These are phyloP conservation scores for Trachops cirrhosus DNA, from an alignment of 2,797 vertebrate genomes.

Conservation along the genomic window DNA sequence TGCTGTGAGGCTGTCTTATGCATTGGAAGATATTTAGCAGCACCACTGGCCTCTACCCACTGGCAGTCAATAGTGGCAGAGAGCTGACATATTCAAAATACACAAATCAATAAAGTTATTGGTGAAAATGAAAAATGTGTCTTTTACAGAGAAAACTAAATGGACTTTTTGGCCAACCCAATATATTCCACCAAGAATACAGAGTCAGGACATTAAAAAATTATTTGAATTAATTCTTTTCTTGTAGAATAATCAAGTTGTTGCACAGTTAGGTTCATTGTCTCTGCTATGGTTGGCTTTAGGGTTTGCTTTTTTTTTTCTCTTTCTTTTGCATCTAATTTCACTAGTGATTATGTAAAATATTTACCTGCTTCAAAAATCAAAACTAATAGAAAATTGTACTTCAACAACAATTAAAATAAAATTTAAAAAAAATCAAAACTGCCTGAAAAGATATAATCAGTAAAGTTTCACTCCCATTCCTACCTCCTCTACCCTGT, in stretches of 20 bases:
- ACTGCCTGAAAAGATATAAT: neutral
- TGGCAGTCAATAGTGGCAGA: neutral
- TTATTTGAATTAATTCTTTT: neutral
- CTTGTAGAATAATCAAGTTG: neutral
- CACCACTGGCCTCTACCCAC: neutral
- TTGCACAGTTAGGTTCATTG: slow-evolving; percentile 13
- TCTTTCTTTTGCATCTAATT: slow-evolving; percentile 14
- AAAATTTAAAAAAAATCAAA: slow-evolving; percentile 39
- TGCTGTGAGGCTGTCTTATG: neutral
- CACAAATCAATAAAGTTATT: neutral
- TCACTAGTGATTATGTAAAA: slow-evolving; percentile 37
- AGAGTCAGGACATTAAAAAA: neutral
- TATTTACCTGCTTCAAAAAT: neutral
- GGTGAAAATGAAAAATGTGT: neutral
- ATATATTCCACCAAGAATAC: neutral
- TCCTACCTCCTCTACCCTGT: neutral
- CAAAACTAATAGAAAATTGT: too few relatives aligned
- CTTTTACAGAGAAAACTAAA: neutral
- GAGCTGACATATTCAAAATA: neutral
- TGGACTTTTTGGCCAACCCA: neutral
- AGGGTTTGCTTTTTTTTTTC: neutral
- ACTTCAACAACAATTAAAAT: too few relatives aligned
- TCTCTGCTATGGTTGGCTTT: neutral
- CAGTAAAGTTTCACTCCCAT: neutral
- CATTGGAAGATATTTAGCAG: neutral